Evolutionary conservation across 2,797 vertebrate genomes (phyloP), one percentile per base, ranked within the genome.

Genomic region (Benthosema pterotum): DNA sequence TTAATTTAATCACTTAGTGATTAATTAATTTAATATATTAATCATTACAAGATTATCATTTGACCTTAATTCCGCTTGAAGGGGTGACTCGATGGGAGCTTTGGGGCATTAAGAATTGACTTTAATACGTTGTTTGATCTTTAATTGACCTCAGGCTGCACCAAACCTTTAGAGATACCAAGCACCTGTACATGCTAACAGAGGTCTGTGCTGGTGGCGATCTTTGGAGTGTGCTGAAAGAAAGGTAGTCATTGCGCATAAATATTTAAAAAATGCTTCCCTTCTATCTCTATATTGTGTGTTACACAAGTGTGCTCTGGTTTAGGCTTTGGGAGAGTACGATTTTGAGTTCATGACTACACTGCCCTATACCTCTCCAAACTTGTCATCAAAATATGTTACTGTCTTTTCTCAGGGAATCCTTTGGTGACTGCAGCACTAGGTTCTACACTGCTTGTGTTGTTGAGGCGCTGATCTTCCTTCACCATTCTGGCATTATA

Each of bases 121-220:
- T 43, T 19, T 67, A 52, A 64, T 3, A 8, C 18, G 0, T 68
- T 64, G 46, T 6, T 60, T 15, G 46, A 22, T 42, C 57, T 54
- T n/a, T 49, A 15, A 32, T 57, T 60, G 4, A 49, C 74, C n/a
- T 1, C 76, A 94, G 93, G 74, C 69, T 94, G 7, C 67, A 92
- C 63, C 79, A 71, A 70, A 88, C 79, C 43, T 93, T 93, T 19
- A 77, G 77, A 77, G 91, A 93, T 16, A 42, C 71, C 0, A 86
- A 90, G 65, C 87, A 75, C 19, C 72, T 94, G 14, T 94, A 92
- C 67, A 77, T 92, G 80, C 63, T 94, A 76, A 90, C 89, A 60
- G 93, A 94, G 70, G 91, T 85, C 16, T 93, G 91, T 77, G 79
- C 92, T 13, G 88, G 92, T 46, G 93, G 92, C 14, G 88, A 93